Base-by-base conservation (phyloP, 2,797 vertebrate genomes). In the Presbytis comata region DNA sequence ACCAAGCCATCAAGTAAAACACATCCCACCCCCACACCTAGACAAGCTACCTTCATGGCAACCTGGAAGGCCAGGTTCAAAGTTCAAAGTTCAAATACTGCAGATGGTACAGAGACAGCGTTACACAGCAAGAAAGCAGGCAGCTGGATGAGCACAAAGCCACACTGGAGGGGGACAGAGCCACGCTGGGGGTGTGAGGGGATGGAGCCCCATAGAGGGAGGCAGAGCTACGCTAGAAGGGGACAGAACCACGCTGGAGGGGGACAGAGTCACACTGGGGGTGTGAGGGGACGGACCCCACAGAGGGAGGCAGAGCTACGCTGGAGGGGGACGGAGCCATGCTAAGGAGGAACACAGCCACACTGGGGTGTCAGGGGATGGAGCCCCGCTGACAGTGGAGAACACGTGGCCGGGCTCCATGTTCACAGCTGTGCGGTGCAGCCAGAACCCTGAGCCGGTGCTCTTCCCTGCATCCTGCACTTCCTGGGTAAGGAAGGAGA, bases 341-440 rank as follows among this genome's bases (percentile, higher is more conserved):
- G 57, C 24, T 24, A 36, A 21, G 33, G 19, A 70, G 67, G 14
- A 33, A 64, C 28, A 64, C 61, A 64, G 61, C 61, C 61, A 64
- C 1, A 6, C 30, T 64, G 39, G 12, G 1, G 5, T 12, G 33
- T 3, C 10, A 14, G 30, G 9, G 9, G 16, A 50, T 13, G 30
- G 36, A 12, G 5, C 8, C 2, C 11, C 0, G 0, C 53, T 10
- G 16, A 46, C 55, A 1, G 16, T 12, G 26, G 10, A 33, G 30
- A 64, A 64, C 14, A 30, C 30, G 7, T 6, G 6, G 30, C 30
- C 1, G 14, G 30, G 61, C 13, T 16, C 61, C 61, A 64, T 1
- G 61, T 33, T 64, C 13, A 1, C 59, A 6, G 61, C 13, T 64
- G 61, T 64, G 61, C 6, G 1, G 59, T 2, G 6, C 12, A 0